Conservation (phyloP, 2,888 invertebrate species). For the Disparrhopalites patrizii region DNA sequence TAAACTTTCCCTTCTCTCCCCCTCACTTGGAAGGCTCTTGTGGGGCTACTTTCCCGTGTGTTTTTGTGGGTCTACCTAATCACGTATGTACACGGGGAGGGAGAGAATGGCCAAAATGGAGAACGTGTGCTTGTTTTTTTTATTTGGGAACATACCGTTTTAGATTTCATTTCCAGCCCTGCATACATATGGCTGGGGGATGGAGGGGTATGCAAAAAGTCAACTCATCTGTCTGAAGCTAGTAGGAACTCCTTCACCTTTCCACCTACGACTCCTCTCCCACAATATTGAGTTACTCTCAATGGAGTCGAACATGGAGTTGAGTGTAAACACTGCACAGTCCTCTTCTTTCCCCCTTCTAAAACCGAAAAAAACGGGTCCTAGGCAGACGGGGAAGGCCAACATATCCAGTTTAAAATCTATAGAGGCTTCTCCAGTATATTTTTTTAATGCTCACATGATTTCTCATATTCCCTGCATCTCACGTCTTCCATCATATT, state of each 20-base stretch:
- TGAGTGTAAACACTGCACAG: slow-evolving; percentile 39
- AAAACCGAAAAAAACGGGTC: too few species aligned
- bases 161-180: neutral
- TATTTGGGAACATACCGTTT: neutral
- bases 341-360: too few species aligned
- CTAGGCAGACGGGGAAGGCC: too few species aligned
- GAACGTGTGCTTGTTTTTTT: neutral
- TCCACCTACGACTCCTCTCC: neutral
- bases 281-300: slow-evolving; percentile 15
- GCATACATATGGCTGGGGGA: too few species aligned
- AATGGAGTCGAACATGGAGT: slow-evolving; percentile 41
- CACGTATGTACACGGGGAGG: too few species aligned
- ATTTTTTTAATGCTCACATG: neutral
- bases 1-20: too few species aligned
- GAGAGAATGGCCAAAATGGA: too few species aligned
- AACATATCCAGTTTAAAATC: too few species aligned
- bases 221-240: neutral
- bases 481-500: too few species aligned
- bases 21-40: neutral
- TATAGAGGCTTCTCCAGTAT: neutral
- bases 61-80: neutral
- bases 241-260: neutral
- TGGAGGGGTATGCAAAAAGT: too few species aligned
- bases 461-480: too few species aligned
- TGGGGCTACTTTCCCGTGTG: neutral